A percentile compares a stretch with the other conserved stretches of the same genome.
These are phyloP conservation scores for Drosophila orena DNA, from an alignment of 1,140 invertebrate genomes.

Conservation along the genomic window DNA sequence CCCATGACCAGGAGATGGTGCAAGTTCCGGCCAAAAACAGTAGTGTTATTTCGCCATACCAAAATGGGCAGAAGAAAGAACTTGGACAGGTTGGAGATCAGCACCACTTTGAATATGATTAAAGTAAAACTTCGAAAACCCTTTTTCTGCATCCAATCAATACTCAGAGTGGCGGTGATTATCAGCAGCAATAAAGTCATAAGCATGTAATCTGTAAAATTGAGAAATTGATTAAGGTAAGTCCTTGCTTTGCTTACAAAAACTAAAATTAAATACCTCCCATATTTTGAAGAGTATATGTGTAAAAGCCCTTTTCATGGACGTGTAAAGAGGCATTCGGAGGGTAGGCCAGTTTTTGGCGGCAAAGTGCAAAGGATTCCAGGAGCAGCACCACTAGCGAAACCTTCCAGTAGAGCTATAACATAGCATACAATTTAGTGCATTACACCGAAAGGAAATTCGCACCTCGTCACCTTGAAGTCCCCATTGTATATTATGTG, in stretches of 20 bases:
- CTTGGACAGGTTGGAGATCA: slow-evolving; percentile 85
- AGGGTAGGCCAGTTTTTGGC: slow-evolving; percentile 72
- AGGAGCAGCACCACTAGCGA: slow-evolving; percentile 86
- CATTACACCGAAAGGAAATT: neutral
- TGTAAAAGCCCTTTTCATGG: slow-evolving; percentile 86
- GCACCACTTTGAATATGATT: slow-evolving; percentile 82
- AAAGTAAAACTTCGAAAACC: slow-evolving; percentile 35
- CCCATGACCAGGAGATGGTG: slow-evolving; percentile 71
- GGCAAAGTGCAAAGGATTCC: slow-evolving; percentile 87
- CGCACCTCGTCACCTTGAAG: slow-evolving; percentile 86
- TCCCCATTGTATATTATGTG: slow-evolving; percentile 92
- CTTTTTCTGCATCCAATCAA: slow-evolving; percentile 19
- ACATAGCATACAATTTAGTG: slow-evolving; percentile 19
- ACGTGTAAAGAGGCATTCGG: slow-evolving; percentile 83
- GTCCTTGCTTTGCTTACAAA: neutral
- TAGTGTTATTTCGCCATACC: slow-evolving; percentile 85
- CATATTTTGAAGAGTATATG: slow-evolving; percentile 79
- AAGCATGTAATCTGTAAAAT: slow-evolving; percentile 70
- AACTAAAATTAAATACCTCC: slow-evolving; percentile 52
- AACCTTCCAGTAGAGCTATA: slow-evolving; percentile 88
- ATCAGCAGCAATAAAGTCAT: slow-evolving; percentile 57
- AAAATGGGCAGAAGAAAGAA: slow-evolving; percentile 85
- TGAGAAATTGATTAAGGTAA: neutral
- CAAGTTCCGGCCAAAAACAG: slow-evolving; percentile 71
- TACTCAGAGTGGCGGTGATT: slow-evolving; percentile 40